Evolutionary conservation across 2,888 invertebrate genomes (phyloP).

Genomic region (Noctuana brunneofusca): DNA sequence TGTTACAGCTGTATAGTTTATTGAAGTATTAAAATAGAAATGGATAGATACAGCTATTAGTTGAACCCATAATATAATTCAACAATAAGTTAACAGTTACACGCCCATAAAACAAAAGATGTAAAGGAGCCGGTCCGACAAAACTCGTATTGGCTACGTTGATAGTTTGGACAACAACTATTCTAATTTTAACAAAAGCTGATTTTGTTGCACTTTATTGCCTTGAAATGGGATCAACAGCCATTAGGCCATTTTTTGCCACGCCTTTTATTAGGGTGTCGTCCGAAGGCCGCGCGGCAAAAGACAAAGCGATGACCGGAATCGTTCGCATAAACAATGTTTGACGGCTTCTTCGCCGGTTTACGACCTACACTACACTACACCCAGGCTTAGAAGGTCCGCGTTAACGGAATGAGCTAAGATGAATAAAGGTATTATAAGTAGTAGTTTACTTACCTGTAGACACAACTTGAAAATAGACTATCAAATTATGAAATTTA

Average conservation of each 20-base stretch:
- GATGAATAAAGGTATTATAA: not conserved
- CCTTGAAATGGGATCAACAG: slow-evolving; percentile 78
- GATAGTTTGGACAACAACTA: slow-evolving; percentile 65
- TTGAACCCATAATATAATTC: slow-evolving; percentile 46
- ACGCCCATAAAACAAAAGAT: slow-evolving; percentile 69
- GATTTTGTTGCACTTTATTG: slow-evolving; percentile 81
- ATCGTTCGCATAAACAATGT: slow-evolving; percentile 76
- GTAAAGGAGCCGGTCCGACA: slow-evolving; percentile 52
- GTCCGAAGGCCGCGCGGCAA: slow-evolving; percentile 76
- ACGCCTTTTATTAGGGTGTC: slow-evolving; percentile 82
- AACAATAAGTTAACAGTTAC: slow-evolving; percentile 56
- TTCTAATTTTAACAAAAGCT: slow-evolving; percentile 74
- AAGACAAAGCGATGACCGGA: slow-evolving; percentile 77
- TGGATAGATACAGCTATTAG: slow-evolving; percentile 39
- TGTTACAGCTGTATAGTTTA: not conserved
- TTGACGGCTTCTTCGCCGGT: slow-evolving; percentile 75
- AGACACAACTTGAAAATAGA: too few species aligned
- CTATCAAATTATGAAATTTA: too few species aligned
- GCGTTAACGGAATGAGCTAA: slow-evolving; percentile 2
- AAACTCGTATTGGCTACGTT: slow-evolving; percentile 54
- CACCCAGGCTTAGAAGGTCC: not conserved
- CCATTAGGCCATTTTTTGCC: slow-evolving; percentile 79
- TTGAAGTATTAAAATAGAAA: slow-evolving; percentile 30
- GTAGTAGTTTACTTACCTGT: not conserved
- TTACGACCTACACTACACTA: slow-evolving; percentile 50